Base-by-base conservation (phyloP, 2,113 vertebrate species). In the Nyctibius bracteatus region DNA sequence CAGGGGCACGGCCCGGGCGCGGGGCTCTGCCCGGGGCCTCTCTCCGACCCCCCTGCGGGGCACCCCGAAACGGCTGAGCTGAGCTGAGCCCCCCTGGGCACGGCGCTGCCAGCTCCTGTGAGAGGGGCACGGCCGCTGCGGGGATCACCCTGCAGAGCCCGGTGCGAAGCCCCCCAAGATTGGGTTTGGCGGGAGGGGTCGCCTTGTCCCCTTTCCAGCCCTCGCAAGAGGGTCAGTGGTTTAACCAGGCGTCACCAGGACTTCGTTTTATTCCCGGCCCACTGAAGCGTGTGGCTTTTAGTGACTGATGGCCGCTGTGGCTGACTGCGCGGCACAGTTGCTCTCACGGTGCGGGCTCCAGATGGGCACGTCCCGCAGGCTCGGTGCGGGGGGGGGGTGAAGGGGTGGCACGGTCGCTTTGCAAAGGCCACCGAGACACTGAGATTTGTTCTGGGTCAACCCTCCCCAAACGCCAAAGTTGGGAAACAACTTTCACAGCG, bases 221-320 rank as follows among this genome's bases (percentile, higher is more conserved):
- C 75, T 63, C 70, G 71, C 94, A 79, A 55, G 92, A 80, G 90
- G 94, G 88, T 94, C 90, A 92, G 94, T 82, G 88, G 90, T 96
- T 96, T 96, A 95, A 95, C 92, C 95, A 94, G 90, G 87, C 95
- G 87, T 94, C 95, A 94, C 90, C 96, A 94, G 88, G 92, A 81
- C 93, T 88, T 92, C 46, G 80, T 86, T 97, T 95, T 94, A 89
- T 96, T 66, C 84, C 87, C 92, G 92, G 70, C 68, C 92, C 92
- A 89, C 58, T 94, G 90, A 80, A 95, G 96, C 95, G 95, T 93
- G 92, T 85, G 90, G 84, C 93, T 96, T 81, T 80, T 37, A 86
- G 95, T 94, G 95, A 83, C 95, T 92, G 93, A 86, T 89, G 93
- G 90, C 84, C 81, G 81, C 90, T n/a, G 77, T 86, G 94, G 90